These are phyloP conservation scores for Maccullochella peelii DNA, from an alignment of 2,113 vertebrate genomes.

Conservation along the genomic window DNA sequence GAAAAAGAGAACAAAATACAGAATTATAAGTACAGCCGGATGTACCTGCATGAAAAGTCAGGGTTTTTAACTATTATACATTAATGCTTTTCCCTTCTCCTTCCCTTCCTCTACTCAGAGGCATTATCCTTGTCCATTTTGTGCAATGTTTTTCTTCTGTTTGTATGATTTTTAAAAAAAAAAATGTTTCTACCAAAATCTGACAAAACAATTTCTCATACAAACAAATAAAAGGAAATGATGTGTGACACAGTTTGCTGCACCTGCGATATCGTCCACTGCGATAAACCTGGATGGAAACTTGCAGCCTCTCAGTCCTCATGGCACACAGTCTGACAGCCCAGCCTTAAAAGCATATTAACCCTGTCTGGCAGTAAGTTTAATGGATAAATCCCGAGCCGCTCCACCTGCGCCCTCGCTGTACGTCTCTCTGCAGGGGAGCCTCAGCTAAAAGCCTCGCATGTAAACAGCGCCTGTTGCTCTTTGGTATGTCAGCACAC, in stretches of 20 bases:
- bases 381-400: constrained; percentile 46
- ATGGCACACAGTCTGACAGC: constrained; percentile 1
- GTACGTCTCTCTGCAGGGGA: constrained; percentile 35
- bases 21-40: too few relatives aligned
- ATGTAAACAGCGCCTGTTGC: constrained; percentile 25
- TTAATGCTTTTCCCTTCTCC: too few relatives aligned
- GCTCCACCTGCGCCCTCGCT: constrained; percentile 50
- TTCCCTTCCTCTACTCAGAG: too few relatives aligned
- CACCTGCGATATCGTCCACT: too few relatives aligned
- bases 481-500: constrained; percentile 10
- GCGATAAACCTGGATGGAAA: background rate
- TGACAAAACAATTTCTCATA: background rate
- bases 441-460: constrained; percentile 39
- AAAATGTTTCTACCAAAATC: background rate
- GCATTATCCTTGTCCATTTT: too few relatives aligned
- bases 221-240: background rate
- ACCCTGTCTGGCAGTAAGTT: constrained; percentile 32
- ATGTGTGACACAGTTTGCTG: background rate
- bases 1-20: too few relatives aligned
- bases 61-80: too few relatives aligned
- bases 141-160: too few relatives aligned
- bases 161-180: too few relatives aligned
- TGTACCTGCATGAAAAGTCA: too few relatives aligned
- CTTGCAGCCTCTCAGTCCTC: background rate
- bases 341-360: constrained; percentile 48